phyloP scores from a whole-genome alignment of 2,113 vertebrate genomes.

The Mus musculus region GRCm39 chr17:82962001-82962500 shows the following conservation, averaged over 20 bases:
- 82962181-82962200: neutral
- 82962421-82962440: fast-evolving
- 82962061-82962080: neutral
- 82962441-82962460: neutral
- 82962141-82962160: neutral
- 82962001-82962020: neutral
- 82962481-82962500: too few relatives aligned
- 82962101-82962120: neutral
- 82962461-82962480: too few relatives aligned
- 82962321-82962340: neutral
- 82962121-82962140: neutral
- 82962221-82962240: constrained; percentile 6
- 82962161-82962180: neutral
- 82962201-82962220: neutral
- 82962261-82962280: neutral
- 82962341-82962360: neutral
- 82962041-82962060: too few relatives aligned
- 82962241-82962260: neutral
- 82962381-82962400: neutral
- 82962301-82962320: neutral
- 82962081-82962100: neutral
- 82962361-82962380: neutral
- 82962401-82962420: neutral
- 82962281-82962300: neutral
- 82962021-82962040: neutral